Conservation (phyloP, 2,113 vertebrate genomes). For the Phodopus roborovskii region DNA sequence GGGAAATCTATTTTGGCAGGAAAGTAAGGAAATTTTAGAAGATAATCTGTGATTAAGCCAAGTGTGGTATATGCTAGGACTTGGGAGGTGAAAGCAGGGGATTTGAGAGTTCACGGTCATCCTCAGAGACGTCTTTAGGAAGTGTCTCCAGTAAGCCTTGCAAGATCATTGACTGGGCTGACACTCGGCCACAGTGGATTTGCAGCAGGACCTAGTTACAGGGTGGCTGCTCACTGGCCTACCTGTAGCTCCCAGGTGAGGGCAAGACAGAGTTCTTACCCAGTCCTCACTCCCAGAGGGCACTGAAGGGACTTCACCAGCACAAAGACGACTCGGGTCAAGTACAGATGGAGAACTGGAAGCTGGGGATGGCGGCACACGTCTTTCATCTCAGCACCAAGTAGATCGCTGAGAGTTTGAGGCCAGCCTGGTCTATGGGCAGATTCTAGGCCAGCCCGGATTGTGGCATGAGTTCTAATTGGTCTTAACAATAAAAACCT, state of each 20-base stretch:
- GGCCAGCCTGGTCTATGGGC: not conserved
- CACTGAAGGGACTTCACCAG: not conserved
- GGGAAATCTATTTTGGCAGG: not conserved
- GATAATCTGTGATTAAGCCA: not conserved
- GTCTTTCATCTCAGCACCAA: not conserved
- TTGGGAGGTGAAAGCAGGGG: not conserved
- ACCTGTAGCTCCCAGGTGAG: not conserved
- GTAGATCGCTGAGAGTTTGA: not conserved
- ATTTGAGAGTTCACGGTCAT: not conserved
- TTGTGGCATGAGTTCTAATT: too few species aligned
- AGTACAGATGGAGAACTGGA: too few species aligned
- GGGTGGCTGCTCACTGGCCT: not conserved
- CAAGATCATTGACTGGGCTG: not conserved
- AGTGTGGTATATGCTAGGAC: not conserved
- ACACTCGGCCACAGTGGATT: not conserved
- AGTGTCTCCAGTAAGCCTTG: not conserved
- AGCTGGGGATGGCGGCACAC: not conserved
- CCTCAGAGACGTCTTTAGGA: not conserved
- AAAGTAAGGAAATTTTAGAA: not conserved
- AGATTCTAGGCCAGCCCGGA: not conserved
- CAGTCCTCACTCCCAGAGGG: not conserved
- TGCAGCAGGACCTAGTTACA: not conserved
- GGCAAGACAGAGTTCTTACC: not conserved
- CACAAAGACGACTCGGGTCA: not conserved
- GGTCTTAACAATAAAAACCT: too few species aligned